Conservation (phyloP, 2,888 invertebrate species). For the Pachymerium ferrugineum region DNA sequence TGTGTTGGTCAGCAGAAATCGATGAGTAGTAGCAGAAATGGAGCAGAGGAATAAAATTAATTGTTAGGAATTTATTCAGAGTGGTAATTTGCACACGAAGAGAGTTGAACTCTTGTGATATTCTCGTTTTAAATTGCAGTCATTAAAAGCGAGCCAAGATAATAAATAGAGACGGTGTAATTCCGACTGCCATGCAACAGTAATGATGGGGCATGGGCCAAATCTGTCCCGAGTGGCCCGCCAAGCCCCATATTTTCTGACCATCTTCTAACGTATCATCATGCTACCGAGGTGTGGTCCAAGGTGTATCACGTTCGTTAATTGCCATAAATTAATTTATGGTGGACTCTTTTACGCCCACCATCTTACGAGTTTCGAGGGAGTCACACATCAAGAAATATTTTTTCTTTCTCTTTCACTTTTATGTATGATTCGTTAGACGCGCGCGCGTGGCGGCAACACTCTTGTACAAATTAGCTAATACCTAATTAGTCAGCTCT, state of each 20-base stretch:
- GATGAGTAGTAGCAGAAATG: too few relatives aligned
- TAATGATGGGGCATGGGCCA: background rate
- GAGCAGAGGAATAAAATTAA: background rate
- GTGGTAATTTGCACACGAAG: conserved; percentile 14
- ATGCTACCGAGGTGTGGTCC: background rate
- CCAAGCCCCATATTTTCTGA: background rate
- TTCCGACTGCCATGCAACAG: conserved; percentile 13
- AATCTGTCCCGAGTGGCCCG: background rate
- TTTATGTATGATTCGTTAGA: background rate
- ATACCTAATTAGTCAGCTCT: conserved; percentile 10
- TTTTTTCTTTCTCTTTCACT: background rate
- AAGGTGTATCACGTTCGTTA: conserved; percentile 1
- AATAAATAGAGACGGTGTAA: conserved; percentile 19
- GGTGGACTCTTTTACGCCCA: background rate
- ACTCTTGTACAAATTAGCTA: conserved; percentile 21
- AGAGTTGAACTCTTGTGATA: conserved; percentile 19
- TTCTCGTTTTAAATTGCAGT: conserved; percentile 19
- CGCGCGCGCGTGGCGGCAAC: background rate
- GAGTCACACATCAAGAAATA: conserved; percentile 9
- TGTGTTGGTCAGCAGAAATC: background rate
- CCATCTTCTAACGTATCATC: conserved; percentile 1
- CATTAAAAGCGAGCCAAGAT: conserved; percentile 18
- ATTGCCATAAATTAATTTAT: conserved; percentile 12
- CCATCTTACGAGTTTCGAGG: conserved; percentile 7
- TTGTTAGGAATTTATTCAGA: conserved; percentile 16